Evolutionary conservation across 1,140 invertebrate species (phyloP), one percentile per base, ranked within the genome.

Genomic region (Drosophila sucinea): DNA sequence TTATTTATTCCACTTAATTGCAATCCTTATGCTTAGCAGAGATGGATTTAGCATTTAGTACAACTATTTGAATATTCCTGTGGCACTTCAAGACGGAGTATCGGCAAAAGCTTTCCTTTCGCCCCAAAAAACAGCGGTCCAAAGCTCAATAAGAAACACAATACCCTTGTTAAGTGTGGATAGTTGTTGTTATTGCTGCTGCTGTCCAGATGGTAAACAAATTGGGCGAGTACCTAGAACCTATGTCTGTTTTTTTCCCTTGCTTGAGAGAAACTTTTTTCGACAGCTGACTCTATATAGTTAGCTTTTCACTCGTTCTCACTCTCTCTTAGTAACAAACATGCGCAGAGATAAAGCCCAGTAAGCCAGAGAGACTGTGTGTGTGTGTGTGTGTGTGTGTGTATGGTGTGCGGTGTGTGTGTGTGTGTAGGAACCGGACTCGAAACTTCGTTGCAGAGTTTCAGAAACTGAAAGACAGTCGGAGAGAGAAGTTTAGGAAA

Each of bases 391-490:
- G 8, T 25, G 17, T 11, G 2, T 11, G 35, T 38, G 8, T 38
- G 35, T 11, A 27, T 40, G 35, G 8, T 17, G 17, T 17, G 17
- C 17, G 17, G 35, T 25, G 23, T 7, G 44, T 10, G 23, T 27
- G 23, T 25, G 44, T 51, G 23, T 51, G 44, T 51, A 27, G 25
- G 25, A 51, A 25, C 62, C 29, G 32, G 73, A 61, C 66, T 76
- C 76, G 33, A 69, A 89, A 87, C 83, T 87, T 87, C 83, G 84
- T 72, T 75, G 83, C 84, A 86, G 76, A 79, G 83, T 83, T 82
- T 74, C 83, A 87, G 84, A 87, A 80, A 65, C 83, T 73, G 84
- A 87, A 79, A 56, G 82, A 58, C 79, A 71, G 79, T 79, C 83
- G 70, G 79, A 77, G 76, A 56, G 60, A 60, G 69, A 62, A 82